Evolutionary conservation across 2,888 invertebrate genomes (phyloP).

Genomic region (Meliscaeva auricollis): DNA sequence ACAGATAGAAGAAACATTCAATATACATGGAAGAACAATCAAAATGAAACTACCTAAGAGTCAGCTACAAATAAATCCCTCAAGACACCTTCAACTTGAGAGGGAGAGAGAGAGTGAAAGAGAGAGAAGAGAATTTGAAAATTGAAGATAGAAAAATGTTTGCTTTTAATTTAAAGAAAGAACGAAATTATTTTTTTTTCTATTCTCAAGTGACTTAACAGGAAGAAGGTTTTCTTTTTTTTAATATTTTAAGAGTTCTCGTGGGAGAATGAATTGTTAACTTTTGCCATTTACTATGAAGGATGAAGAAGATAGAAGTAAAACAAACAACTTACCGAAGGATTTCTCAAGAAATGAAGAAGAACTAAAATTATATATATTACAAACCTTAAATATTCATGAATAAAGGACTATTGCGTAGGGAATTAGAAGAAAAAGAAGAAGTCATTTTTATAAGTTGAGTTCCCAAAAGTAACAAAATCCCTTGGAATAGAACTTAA

Average conservation of each 20-base stretch:
- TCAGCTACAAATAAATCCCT: constrained; percentile 29
- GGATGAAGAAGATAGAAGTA: background rate
- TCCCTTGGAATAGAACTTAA: background rate
- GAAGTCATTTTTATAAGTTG: constrained; percentile 9
- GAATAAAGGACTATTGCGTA: background rate
- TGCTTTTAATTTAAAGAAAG: constrained; percentile 64
- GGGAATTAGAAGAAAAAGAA: background rate
- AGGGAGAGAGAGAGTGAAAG: background rate
- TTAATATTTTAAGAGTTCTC: constrained; percentile 36
- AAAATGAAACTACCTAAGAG: constrained; percentile 13
- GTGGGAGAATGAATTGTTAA: background rate
- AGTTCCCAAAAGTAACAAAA: background rate
- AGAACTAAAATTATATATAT: background rate
- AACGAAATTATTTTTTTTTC: constrained; percentile 50
- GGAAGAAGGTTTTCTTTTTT: background rate
- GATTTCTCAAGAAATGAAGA: background rate
- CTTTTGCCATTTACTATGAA: background rate
- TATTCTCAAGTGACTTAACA: constrained; percentile 45
- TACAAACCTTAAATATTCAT: constrained; percentile 21
- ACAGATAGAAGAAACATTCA: too few relatives aligned
- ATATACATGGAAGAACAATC: background rate
- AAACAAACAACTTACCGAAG: constrained; percentile 1
- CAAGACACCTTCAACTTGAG: constrained; percentile 38
- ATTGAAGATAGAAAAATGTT: constrained; percentile 54
- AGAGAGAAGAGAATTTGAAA: background rate